These are phyloP conservation scores for Brachymystax lenok DNA, from an alignment of 2,797 vertebrate species.

Conservation along the genomic window DNA sequence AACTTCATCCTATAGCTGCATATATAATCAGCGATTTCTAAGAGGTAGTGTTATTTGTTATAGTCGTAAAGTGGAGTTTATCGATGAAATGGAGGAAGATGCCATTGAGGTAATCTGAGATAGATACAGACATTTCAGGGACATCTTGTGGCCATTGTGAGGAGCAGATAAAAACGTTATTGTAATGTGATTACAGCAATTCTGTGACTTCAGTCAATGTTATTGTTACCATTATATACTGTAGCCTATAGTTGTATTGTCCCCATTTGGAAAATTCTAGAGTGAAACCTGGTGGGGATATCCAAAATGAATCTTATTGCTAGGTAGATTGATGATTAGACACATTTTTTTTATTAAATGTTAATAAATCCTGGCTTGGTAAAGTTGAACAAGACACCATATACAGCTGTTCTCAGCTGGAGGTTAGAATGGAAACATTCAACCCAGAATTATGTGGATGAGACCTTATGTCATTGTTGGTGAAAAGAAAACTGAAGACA, in stretches of 20 bases:
- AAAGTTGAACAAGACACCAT: not conserved
- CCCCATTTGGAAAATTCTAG: not conserved
- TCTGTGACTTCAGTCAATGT: not conserved
- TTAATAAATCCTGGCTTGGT: not conserved
- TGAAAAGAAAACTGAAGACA: not conserved
- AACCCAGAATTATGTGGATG: not conserved
- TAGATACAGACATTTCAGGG: constrained; percentile 24
- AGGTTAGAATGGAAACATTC: not conserved
- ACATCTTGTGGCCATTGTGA: constrained; percentile 58
- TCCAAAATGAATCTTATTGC: not conserved
- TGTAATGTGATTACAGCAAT: not conserved
- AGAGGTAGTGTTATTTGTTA: not conserved
- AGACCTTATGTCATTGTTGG: not conserved
- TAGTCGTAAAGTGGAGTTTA: not conserved
- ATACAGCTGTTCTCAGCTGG: constrained; percentile 7
- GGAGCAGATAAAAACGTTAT: constrained; percentile 8
- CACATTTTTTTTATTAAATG: not conserved
- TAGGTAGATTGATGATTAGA: not conserved
- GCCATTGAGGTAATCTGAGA: not conserved
- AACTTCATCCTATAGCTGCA: not conserved
- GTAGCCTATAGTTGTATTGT: not conserved
- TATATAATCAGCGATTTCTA: not conserved
- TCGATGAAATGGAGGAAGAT: not conserved
- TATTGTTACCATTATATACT: not conserved
- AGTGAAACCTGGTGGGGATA: not conserved